These are phyloP conservation scores for Zootermopsis nevadensis DNA, from an alignment of 2,888 invertebrate genomes.

Conservation along the genomic window DNA sequence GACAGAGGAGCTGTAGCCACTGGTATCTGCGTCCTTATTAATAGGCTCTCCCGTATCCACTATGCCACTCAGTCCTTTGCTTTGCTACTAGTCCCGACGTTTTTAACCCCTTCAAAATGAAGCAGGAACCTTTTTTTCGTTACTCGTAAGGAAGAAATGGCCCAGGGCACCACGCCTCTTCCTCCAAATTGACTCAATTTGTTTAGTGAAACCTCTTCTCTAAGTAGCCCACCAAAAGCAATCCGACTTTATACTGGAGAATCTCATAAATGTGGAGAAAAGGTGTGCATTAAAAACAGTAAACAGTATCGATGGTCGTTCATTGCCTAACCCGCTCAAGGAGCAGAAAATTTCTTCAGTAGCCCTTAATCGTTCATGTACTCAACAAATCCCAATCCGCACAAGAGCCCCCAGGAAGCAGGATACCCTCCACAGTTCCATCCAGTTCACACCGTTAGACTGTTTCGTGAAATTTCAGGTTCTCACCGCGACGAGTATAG, in stretches of 20 bases:
- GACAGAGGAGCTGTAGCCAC: not conserved
- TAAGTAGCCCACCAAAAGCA: not conserved
- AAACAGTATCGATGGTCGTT: too few relatives aligned
- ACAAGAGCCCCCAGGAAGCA: too few relatives aligned
- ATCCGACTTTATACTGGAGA: slow-evolving; percentile 13
- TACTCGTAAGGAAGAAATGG: not conserved
- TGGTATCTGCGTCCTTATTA: not conserved
- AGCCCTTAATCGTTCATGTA: too few relatives aligned
- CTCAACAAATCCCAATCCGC: too few relatives aligned
- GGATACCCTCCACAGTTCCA: too few relatives aligned
- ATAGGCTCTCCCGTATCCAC: not conserved
- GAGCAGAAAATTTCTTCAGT: too few relatives aligned
- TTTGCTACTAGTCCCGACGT: not conserved
- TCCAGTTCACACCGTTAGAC: too few relatives aligned
- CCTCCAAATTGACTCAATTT: slow-evolving; percentile 24
- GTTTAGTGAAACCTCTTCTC: not conserved
- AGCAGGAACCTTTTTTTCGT: slow-evolving; percentile 19
- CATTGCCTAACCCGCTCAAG: too few relatives aligned
- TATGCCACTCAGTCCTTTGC: slow-evolving; percentile 16
- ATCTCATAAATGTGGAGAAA: not conserved
- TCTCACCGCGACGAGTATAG: too few relatives aligned
- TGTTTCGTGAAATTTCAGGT: too few relatives aligned
- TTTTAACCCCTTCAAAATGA: slow-evolving; percentile 29
- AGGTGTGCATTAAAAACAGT: too few relatives aligned
- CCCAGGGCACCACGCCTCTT: not conserved